Percentiles rank a stretch among this genome's conserved stretches.
Conservation (phyloP, 2,797 vertebrate species). For the Hoplostethus mediterraneus region DNA sequence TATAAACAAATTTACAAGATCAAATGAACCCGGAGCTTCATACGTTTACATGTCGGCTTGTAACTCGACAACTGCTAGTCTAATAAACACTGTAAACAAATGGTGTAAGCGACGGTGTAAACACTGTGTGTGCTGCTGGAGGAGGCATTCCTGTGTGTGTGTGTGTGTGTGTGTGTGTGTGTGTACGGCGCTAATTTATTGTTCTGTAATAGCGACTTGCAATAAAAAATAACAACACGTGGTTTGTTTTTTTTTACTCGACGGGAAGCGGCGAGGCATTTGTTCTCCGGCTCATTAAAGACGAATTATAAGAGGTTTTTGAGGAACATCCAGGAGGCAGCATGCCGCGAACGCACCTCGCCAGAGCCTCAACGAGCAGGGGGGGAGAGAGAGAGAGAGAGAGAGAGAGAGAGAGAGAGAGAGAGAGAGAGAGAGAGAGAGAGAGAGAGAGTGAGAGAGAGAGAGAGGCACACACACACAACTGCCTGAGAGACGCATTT, state of each 20-base stretch:
- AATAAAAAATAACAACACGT: slow-evolving; percentile 58
- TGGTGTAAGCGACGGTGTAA: slow-evolving; percentile 69
- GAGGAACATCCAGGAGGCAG: slow-evolving; percentile 63
- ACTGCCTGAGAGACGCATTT: slow-evolving; percentile 45
- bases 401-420: no score
- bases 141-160: slow-evolving; percentile 40
- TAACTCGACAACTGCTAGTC: slow-evolving; percentile 59
- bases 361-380: slow-evolving; percentile 39
- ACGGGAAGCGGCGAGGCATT: slow-evolving; percentile 66
- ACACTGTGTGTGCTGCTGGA: slow-evolving; percentile 57
- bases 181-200: slow-evolving; percentile 59
- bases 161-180: slow-evolving; percentile 32
- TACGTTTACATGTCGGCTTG: slow-evolving; percentile 50
- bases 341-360: slow-evolving; percentile 71
- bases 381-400: slow-evolving; percentile 4
- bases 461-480: slow-evolving; percentile 17
- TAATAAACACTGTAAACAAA: slow-evolving; percentile 82
- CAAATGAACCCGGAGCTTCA: slow-evolving; percentile 49
- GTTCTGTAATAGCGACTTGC: slow-evolving; percentile 62
- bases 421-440: no score
- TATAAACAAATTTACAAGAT: slow-evolving; percentile 65
- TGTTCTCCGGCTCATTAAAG: slow-evolving; percentile 75
- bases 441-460: background rate
- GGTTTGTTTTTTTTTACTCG: slow-evolving; percentile 54
- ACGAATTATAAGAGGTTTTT: slow-evolving; percentile 59